Evolutionary conservation across 2,797 vertebrate species (phyloP), one percentile per base, ranked within the genome.

Genomic region (Xyrichtys novacula): DNA sequence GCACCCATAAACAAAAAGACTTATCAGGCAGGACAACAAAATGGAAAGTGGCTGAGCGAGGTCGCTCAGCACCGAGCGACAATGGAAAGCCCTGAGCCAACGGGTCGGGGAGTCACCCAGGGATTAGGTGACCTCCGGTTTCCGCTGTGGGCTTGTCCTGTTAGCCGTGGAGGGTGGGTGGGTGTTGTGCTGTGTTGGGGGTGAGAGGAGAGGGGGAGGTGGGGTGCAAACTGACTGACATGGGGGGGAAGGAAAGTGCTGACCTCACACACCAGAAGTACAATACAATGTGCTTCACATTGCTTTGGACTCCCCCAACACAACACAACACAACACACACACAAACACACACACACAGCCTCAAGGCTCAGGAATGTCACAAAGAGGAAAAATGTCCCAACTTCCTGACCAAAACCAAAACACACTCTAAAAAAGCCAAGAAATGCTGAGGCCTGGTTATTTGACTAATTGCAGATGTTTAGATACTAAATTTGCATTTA

Each of bases 41-140:
- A 87, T 86, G 62, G 71, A 85, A 89, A 87, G 80, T 68, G 76
- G 76, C 85, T 85, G 89, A 92, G 85, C 62, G 76, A 84, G 87
- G 88, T 80, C 53, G 47, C 65, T 69, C 62, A 65, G 71, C 14
- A 55, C 22, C 7, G 63, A 49, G 62, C 76, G 73, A 94, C 94
- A 94, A 95, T 92, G 83, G 85, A 94, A 94, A 94, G 84, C 84
- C 91, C 90, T 92, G 91, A 94, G 87, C 92, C 85, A 68, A 92
- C 87, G 84, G 76, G 90, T 88, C 85, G 85, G 88, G 83, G 90
- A 92, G 92, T 92, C 90, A 91, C 81, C 14, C 72, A 85, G 88
- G 91, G 94, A 94, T 94, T 95, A 94, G 88, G 85, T 88, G 91
- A 91, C 92, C 93, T 94, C 93, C 92, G 91, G 93, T 93, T 94